Evolutionary conservation across 2,888 invertebrate genomes (phyloP).

Genomic region (Drosophila anomalata): DNA sequence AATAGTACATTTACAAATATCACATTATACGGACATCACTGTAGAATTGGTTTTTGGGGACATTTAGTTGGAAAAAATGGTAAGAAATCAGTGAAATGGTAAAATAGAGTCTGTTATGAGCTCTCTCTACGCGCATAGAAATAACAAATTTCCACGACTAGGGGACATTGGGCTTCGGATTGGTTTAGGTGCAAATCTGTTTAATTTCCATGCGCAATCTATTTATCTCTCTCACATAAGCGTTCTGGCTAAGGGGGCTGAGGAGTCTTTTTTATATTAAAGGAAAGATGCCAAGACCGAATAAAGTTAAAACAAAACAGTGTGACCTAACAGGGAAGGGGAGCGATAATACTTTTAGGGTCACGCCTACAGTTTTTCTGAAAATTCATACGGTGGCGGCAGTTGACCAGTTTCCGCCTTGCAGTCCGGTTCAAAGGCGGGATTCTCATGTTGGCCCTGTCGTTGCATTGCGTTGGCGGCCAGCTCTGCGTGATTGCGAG

Average conservation of each 20-base stretch:
- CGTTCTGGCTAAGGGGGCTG: constrained; percentile 52
- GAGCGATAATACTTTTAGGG: constrained; percentile 21
- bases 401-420: constrained; percentile 71
- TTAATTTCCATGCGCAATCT: constrained; percentile 81
- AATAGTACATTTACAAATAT: constrained; percentile 62
- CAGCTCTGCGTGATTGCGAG: constrained; percentile 80
- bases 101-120: constrained; percentile 41
- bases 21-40: constrained; percentile 60
- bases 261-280: constrained; percentile 42
- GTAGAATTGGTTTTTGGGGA: constrained; percentile 25
- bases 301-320: background rate
- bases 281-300: constrained; percentile 19
- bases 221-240: constrained; percentile 81
- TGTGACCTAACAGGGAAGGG: constrained; percentile 1
- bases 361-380: constrained; percentile 59
- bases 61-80: constrained; percentile 8
- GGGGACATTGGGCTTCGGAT: background rate
- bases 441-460: constrained; percentile 69
- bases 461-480: constrained; percentile 55
- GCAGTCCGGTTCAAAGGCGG: constrained; percentile 78
- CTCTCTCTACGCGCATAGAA: constrained; percentile 71
- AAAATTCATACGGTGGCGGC: constrained; percentile 45
- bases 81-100: constrained; percentile 17
- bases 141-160: constrained; percentile 55
- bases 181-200: constrained; percentile 33